Evolutionary conservation across 2,113 vertebrate genomes (phyloP), one percentile per base, ranked within the genome.

Genomic region (Toxotes chatareus): DNA sequence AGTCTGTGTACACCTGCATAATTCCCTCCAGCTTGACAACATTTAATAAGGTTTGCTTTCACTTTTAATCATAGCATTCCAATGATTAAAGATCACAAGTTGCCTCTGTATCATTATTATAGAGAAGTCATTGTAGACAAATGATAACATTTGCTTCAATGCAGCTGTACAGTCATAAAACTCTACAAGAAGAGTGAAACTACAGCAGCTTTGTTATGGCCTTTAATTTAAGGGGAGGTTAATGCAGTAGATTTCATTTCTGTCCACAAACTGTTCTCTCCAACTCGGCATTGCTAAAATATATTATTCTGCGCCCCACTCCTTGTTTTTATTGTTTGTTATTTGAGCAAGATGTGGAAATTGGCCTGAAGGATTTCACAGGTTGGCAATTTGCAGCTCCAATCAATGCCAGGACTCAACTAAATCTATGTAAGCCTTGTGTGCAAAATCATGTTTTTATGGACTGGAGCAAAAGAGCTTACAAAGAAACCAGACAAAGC

Each of bases 391-490:
- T 91, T 84, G 86, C 76, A 81, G 80, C 83, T 85, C 68, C 88
- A 94, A 93, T 94, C 91, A 86, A 93, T 93, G 91, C 80, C 72
- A 69, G 76, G 44, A 55, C 71, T 89, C 46, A 40, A 74, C 68
- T 66, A 91, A 91, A 91, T 93, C 88, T 90, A 83, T 90, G 80
- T 83, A 89, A 90, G 88, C 73, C 69, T 56, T 87, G 87, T 42
- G 90, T 89, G 88, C 74, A 78, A 82, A 92, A 89, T 92, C 87
- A 65, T 90, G 86, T 93, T 92, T 90, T 93, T 88, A 92, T 93
- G 89, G 90, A 93, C 90, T 85, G 65, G 77, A 57, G 85, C 65
- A 76, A 82, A 79, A 67, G 53, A 1, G 36, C 83, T 78, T 72
- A 86, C 76, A 87, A 88, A 91, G 68, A 89, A 31, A 86, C 64